phyloP scores from a whole-genome alignment of 1,140 invertebrate genomes.

The Olivierus martensii region DNA sequence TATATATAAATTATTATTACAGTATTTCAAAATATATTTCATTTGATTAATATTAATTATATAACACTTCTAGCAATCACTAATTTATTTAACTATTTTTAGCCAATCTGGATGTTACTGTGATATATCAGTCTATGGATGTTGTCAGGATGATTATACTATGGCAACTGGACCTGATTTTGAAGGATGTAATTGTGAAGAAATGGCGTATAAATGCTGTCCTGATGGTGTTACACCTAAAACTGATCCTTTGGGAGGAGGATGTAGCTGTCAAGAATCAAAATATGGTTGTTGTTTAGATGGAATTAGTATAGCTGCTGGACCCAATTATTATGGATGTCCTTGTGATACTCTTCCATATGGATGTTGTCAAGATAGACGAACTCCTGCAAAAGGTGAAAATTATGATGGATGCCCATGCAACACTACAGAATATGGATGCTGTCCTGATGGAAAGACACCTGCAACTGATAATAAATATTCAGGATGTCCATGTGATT shows the following conservation, averaged over 20 bases:
- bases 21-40: no score
- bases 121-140: conserved; percentile 39
- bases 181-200: conserved; percentile 27
- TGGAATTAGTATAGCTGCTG: conserved; percentile 50
- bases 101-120: neutral
- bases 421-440: conserved; percentile 44
- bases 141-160: conserved; percentile 56
- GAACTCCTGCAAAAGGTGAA: conserved; percentile 45
- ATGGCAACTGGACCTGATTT: conserved; percentile 20
- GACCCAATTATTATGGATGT: conserved; percentile 56
- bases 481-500: conserved; percentile 23
- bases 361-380: conserved; percentile 78
- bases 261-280: conserved; percentile 52
- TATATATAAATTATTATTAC: no score
- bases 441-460: conserved; percentile 79
- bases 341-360: conserved; percentile 38
- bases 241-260: conserved; percentile 62
- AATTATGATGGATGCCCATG: conserved; percentile 31
- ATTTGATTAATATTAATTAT: no score
- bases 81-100: no score
- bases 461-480: conserved; percentile 41
- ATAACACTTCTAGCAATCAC: no score
- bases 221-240: conserved; percentile 43
- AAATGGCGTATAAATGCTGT: conserved; percentile 35
- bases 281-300: conserved; percentile 35